Evolutionary conservation across 2,888 invertebrate species (phyloP), one percentile per base, ranked within the genome.

Genomic region (Campoplex capitator): DNA sequence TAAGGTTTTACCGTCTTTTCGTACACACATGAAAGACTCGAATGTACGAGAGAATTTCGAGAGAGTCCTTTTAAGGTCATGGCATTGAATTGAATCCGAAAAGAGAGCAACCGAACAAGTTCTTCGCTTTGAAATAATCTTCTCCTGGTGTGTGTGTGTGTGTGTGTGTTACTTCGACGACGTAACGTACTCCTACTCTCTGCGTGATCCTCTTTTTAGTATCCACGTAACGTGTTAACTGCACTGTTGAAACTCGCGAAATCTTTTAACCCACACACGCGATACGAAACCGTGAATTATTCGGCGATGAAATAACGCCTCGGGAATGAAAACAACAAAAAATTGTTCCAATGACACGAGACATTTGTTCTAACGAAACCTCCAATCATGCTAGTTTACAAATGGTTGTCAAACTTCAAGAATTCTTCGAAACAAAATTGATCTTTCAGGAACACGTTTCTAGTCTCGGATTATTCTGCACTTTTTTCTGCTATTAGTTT

Each of bases 41-140:
- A 81, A 78, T 75, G 62, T 68, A 56, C 56, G 75, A 82, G 75
- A 82, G 70, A 82, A 78, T 82, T 51, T 48, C 56, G 68, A 76
- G 56, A 81, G 87, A 82, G 81, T 84, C 87, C 87, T 87, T 87
- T 87, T 87, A 87, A 87, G 87, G 87, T 82, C 87, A 84, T 71
- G 87, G 79, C 81, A 84, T 87, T 87, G 84, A 87, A 87, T 84
- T 71, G 78, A 82, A 84, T 87, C 78, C 75, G 78, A 82, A 23
- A 82, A 84, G 87, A 87, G 87, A 84, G 81, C 77, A 75, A 67
- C 54, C 71, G 74, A 74, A 81, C 86, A 67, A 81, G 87, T 87
- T 87, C 67, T 81, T 78, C 35, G 67, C 86, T 86, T 76, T 86
- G 86, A 84, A 81, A 86, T 83, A 86, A 80, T 86, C 71, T 75